A percentile compares a stretch with the other conserved stretches of the same genome.
Conservation (phyloP, 1,140 invertebrate species). For the Diabrotica undecimpunctata region DNA sequence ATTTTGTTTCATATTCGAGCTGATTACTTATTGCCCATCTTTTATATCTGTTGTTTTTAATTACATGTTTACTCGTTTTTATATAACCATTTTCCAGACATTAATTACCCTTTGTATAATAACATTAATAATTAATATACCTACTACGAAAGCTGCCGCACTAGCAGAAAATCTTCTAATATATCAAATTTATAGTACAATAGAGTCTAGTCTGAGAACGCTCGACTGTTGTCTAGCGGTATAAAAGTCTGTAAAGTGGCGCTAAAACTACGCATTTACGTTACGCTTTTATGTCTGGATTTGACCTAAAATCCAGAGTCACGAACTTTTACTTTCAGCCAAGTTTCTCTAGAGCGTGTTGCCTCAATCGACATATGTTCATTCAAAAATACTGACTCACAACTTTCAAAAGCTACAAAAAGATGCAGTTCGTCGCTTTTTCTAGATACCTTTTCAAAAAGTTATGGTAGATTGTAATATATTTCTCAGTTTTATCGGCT, state of each 20-base stretch:
- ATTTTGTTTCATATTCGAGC: too few species aligned
- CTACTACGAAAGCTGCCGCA: too few species aligned
- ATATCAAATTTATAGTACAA: slow-evolving; percentile 4
- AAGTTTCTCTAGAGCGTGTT: slow-evolving; percentile 18
- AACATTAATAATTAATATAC: too few species aligned
- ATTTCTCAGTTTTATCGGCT: too few species aligned
- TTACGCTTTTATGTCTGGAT: slow-evolving; percentile 31
- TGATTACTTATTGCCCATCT: too few species aligned
- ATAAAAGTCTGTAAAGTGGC: slow-evolving; percentile 7
- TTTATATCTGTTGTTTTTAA: too few species aligned
- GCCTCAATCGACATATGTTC: slow-evolving; percentile 12
- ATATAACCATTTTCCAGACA: too few species aligned
- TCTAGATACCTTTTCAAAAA: too few species aligned
- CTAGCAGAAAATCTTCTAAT: not conserved
- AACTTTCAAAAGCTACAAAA: not conserved
- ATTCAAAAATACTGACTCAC: not conserved
- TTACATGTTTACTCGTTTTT: too few species aligned
- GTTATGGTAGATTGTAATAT: too few species aligned
- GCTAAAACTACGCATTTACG: slow-evolving; percentile 18
- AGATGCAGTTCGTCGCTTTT: too few species aligned
- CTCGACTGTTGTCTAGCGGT: slow-evolving; percentile 1
- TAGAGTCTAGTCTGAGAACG: not conserved
- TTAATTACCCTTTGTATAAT: too few species aligned
- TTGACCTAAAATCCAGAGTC: slow-evolving; percentile 32
- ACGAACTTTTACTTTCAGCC: slow-evolving; percentile 29